phyloP scores from a whole-genome alignment of 2,797 vertebrate species.

The Muscicapa striata region DNA sequence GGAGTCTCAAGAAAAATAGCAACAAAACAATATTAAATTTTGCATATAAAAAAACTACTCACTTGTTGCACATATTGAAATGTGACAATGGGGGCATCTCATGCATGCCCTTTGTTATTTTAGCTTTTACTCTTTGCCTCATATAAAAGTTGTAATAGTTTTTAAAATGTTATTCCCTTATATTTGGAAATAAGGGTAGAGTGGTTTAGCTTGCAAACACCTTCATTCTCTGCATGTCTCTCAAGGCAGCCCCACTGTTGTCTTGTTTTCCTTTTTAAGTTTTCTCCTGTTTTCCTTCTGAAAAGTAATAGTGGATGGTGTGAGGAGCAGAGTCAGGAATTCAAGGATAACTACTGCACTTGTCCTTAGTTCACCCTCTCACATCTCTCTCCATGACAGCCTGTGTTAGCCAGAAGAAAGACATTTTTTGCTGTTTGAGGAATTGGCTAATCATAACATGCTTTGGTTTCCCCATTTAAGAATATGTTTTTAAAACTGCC shows the following conservation, averaged over 20 bases:
- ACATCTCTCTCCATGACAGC: fast-evolving
- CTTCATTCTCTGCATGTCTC: neutral
- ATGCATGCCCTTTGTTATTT: neutral
- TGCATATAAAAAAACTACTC: neutral
- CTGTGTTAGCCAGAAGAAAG: neutral
- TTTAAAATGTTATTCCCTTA: neutral
- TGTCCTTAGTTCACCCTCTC: neutral
- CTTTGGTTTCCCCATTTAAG: neutral
- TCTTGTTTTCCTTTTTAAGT: neutral
- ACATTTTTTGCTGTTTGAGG: neutral
- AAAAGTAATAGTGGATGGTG: neutral
- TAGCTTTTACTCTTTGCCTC: neutral
- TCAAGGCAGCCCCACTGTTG: neutral
- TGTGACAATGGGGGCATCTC: neutral
- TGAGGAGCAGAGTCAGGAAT: neutral
- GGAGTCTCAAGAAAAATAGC: neutral
- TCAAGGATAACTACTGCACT: neutral
- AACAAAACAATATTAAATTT: neutral
- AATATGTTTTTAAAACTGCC: neutral
- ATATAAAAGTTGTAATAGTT: neutral
- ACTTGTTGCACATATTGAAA: neutral
- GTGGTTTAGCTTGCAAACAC: neutral
- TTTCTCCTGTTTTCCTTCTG: neutral
- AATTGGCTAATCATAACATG: neutral
- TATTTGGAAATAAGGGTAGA: neutral